Evolutionary conservation across 2,888 invertebrate genomes (phyloP), one percentile per base, ranked within the genome.

Genomic region (Pemphredon lugubris): DNA sequence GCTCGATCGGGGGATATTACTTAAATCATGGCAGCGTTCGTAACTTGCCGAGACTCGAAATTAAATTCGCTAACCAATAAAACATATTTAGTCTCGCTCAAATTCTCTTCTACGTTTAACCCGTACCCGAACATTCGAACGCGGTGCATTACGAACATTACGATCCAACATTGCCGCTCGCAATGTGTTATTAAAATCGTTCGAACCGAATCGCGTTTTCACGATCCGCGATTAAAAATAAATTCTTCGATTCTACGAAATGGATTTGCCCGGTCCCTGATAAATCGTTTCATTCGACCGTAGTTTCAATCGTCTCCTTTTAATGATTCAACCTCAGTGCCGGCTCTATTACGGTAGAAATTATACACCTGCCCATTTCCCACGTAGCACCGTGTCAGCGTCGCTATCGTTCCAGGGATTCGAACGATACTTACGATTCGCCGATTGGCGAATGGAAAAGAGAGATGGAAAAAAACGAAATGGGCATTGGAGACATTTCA

Each of bases 271-370:
- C 18, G 40, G 14, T 14, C 53, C 9, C 16, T 37, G 21, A 53
- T 39, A 39, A 53, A 53, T 53, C 18, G 40, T 9, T 39, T 51
- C 23, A 34, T 16, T 32, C 42, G 21, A 9, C 21, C 26, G n/a
- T n/a, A 42, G 13, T 32, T 23, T 30, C 34, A 14, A n/a, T 23
- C 9, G 7, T 23, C 40, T 32, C 21, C 21, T 34, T 30, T 42
- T 2, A 42, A 42, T 11, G 21, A 51, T 50, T 30, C 39, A 18
- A 20, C 13, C 39, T 9, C n/a, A 2, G 9, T 30, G n/a, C 30
- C 32, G 9, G 2, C n/a, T 45, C 20, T n/a, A 20, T 45, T 13
- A 11, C 20, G 3, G 9, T 9, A 37, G 18, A 37, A 61, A 44
- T 59, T 40, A 20, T 34, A 37, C 26, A 39, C 51, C 21, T 18